Percentiles rank a stretch among this genome's conserved stretches.
Evolutionary conservation across 2,888 invertebrate genomes (phyloP).

Genomic region (Hirtodrosophila trivittata): DNA sequence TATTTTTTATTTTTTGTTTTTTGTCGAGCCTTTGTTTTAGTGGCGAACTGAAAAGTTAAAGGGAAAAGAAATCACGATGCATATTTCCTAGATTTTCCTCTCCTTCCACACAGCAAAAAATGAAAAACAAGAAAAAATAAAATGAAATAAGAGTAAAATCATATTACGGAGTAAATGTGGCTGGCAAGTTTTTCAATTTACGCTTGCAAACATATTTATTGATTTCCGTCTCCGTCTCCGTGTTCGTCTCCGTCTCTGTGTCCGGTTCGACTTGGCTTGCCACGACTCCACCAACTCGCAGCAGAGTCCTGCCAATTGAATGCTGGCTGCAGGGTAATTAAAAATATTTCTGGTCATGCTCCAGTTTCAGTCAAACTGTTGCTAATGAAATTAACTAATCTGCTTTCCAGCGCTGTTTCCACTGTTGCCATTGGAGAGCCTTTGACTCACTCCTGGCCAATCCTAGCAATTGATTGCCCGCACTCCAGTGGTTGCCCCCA

Average conservation of each 20-base stretch:
- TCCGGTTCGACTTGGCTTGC: neutral
- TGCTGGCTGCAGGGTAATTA: conserved; percentile 46
- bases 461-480: conserved; percentile 1
- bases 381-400: conserved; percentile 65
- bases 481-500: neutral
- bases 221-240: conserved; percentile 58
- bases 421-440: conserved; percentile 35
- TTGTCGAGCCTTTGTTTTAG: conserved; percentile 65
- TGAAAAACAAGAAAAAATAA: conserved; percentile 21
- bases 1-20: conserved; percentile 23
- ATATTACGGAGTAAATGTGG: conserved; percentile 57
- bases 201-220: conserved; percentile 74
- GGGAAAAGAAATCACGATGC: conserved; percentile 63
- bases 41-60: conserved; percentile 39
- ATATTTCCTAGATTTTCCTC: conserved; percentile 61
- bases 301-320: conserved; percentile 2
- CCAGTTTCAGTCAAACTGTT: neutral
- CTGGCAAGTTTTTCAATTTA: conserved; percentile 68
- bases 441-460: conserved; percentile 27
- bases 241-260: conserved; percentile 2
- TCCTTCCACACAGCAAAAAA: conserved; percentile 16
- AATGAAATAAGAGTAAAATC: conserved; percentile 31
- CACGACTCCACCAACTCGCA: neutral
- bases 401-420: conserved; percentile 16
- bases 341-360: conserved; percentile 39